phyloP scores from a whole-genome alignment of 2,888 invertebrate genomes.

The Synergus itoensis region DNA sequence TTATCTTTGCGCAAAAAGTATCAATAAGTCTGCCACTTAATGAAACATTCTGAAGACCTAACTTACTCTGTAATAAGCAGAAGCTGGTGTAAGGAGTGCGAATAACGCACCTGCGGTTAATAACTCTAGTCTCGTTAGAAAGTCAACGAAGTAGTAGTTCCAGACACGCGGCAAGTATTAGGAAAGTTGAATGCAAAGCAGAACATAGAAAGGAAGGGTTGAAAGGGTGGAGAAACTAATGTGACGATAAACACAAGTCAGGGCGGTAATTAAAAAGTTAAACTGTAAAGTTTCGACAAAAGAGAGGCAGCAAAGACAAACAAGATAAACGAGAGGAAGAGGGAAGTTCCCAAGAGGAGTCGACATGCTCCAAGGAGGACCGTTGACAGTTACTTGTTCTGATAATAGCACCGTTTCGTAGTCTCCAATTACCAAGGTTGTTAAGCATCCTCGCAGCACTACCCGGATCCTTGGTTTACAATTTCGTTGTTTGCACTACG shows the following conservation, averaged over 20 bases:
- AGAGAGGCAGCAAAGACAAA: slow-evolving; percentile 61
- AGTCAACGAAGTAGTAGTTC: slow-evolving; percentile 39
- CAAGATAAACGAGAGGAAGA: slow-evolving; percentile 47
- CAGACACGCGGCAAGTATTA: slow-evolving; percentile 41
- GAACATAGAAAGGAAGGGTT: slow-evolving; percentile 44
- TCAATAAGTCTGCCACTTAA: slow-evolving; percentile 15
- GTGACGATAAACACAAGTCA: slow-evolving; percentile 72
- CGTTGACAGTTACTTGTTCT: slow-evolving; percentile 63
- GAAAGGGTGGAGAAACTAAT: slow-evolving; percentile 62
- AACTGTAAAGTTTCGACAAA: slow-evolving; percentile 65
- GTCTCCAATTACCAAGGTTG: slow-evolving; percentile 68
- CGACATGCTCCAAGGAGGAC: slow-evolving; percentile 45
- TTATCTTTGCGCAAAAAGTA: neutral
- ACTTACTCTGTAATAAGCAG: slow-evolving; percentile 15
- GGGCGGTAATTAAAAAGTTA: slow-evolving; percentile 72
- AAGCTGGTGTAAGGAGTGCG: neutral
- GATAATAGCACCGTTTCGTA: slow-evolving; percentile 66
- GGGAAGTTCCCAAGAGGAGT: slow-evolving; percentile 29
- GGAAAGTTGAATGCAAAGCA: slow-evolving; percentile 52
- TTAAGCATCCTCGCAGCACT: slow-evolving; percentile 58
- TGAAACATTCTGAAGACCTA: slow-evolving; percentile 6
- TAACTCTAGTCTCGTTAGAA: slow-evolving; percentile 38
- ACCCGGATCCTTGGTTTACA: slow-evolving; percentile 48
- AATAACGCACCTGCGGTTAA: slow-evolving; percentile 40
- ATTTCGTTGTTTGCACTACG: slow-evolving; percentile 35